Percentiles rank a stretch among this genome's conserved stretches.
Conservation (phyloP, 2,888 invertebrate species). For the Trichogramma dendrolimi region DNA sequence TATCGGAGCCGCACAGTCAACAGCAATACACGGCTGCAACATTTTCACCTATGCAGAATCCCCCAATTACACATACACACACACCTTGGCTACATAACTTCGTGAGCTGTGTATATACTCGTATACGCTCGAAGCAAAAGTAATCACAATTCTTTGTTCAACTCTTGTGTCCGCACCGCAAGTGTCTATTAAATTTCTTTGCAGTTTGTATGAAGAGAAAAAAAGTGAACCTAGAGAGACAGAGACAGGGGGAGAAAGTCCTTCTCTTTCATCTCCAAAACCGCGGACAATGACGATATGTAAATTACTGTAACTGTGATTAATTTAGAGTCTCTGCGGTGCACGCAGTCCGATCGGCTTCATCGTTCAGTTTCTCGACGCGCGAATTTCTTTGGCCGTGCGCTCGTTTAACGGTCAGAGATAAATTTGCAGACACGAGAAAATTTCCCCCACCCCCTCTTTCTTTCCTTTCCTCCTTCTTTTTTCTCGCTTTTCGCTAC, state of each 20-base stretch:
- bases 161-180: too few species aligned
- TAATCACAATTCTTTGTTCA: too few species aligned
- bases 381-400: background rate
- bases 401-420: conserved; percentile 7
- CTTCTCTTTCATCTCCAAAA: conserved; percentile 20
- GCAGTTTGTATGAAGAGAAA: background rate
- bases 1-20: background rate
- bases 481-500: conserved; percentile 15
- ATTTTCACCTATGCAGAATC: conserved; percentile 17
- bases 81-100: too few species aligned
- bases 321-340: conserved; percentile 33
- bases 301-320: conserved; percentile 45
- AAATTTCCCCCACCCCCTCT: conserved; percentile 16
- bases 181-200: conserved; percentile 28
- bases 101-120: too few species aligned
- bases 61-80: conserved; percentile 13
- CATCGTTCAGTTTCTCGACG: conserved; percentile 20
- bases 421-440: background rate
- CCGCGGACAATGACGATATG: conserved; percentile 33
- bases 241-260: conserved; percentile 18
- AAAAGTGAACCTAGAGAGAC: background rate
- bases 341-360: conserved; percentile 15
- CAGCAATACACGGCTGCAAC: conserved; percentile 4
- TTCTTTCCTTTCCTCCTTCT: conserved; percentile 17
- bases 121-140: too few species aligned